phyloP scores from a whole-genome alignment of 1,140 invertebrate genomes.

The Mya arenaria region DNA sequence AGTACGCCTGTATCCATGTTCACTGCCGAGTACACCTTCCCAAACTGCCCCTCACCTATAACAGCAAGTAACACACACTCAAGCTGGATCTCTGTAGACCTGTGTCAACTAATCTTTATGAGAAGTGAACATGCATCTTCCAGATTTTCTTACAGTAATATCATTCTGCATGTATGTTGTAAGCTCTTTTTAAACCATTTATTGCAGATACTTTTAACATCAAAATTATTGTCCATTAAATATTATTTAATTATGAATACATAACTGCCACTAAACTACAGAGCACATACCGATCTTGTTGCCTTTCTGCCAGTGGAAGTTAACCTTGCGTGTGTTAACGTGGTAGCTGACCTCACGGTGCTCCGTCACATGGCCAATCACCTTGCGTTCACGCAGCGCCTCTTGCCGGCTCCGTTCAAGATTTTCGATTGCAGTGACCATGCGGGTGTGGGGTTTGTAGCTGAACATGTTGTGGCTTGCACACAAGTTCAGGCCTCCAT shows the following conservation, averaged over 20 bases:
- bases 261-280: too few species aligned
- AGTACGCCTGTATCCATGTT: slow-evolving; percentile 95
- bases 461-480: slow-evolving; percentile 34
- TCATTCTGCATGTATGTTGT: too few species aligned
- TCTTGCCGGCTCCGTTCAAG: slow-evolving; percentile 87
- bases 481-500: slow-evolving; percentile 15
- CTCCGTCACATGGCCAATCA: slow-evolving; percentile 87
- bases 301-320: slow-evolving; percentile 95
- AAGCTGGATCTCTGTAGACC: too few species aligned
- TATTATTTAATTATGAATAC: too few species aligned
- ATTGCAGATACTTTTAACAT: too few species aligned
- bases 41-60: slow-evolving; percentile 90
- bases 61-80: too few species aligned
- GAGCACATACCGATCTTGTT: slow-evolving; percentile 90
- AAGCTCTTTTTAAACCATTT: too few species aligned
- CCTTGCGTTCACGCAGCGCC: slow-evolving; percentile 83
- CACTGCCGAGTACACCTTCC: slow-evolving; percentile 95
- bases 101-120: too few species aligned
- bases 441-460: slow-evolving; percentile 46
- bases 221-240: too few species aligned
- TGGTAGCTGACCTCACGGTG: slow-evolving; percentile 76
- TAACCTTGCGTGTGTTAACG: slow-evolving; percentile 87
- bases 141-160: too few species aligned
- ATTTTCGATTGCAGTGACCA: slow-evolving; percentile 68
- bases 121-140: too few species aligned